phyloP scores from a whole-genome alignment of 2,113 vertebrate genomes.

The Xiphorhynchus elegans region DNA sequence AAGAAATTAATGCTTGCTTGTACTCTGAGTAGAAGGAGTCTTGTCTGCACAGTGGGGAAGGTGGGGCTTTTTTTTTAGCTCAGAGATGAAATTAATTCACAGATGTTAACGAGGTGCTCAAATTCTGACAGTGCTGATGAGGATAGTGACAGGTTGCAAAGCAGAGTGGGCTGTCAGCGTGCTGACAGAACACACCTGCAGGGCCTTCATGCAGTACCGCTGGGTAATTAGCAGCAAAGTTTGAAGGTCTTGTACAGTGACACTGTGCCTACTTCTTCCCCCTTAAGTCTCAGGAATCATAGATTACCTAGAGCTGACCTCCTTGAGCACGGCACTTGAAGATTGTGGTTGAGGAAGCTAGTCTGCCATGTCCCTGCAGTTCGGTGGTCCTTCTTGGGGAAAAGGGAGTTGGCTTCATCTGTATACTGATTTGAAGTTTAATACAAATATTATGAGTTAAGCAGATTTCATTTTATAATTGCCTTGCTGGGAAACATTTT shows the following conservation, averaged over 20 bases:
- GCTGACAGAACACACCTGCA: background rate
- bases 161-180: background rate
- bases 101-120: background rate
- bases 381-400: background rate
- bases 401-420: background rate
- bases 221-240: background rate
- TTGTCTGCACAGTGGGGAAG: background rate
- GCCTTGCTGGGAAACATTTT: background rate
- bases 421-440: background rate
- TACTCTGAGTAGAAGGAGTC: background rate
- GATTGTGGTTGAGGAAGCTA: background rate
- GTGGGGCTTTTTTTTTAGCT: background rate
- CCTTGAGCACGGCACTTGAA: background rate
- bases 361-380: background rate
- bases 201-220: rapidly evolving
- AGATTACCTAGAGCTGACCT: background rate
- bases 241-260: background rate
- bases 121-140: background rate
- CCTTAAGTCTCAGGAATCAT: rapidly evolving
- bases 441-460: background rate
- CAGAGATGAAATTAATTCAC: background rate
- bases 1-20: background rate
- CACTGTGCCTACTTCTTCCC: rapidly evolving
- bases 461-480: background rate
- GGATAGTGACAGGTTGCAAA: background rate